Percentiles rank a stretch among this genome's conserved stretches.
Conservation (phyloP, 1,140 invertebrate genomes). For the Sycophila sp. region DNA sequence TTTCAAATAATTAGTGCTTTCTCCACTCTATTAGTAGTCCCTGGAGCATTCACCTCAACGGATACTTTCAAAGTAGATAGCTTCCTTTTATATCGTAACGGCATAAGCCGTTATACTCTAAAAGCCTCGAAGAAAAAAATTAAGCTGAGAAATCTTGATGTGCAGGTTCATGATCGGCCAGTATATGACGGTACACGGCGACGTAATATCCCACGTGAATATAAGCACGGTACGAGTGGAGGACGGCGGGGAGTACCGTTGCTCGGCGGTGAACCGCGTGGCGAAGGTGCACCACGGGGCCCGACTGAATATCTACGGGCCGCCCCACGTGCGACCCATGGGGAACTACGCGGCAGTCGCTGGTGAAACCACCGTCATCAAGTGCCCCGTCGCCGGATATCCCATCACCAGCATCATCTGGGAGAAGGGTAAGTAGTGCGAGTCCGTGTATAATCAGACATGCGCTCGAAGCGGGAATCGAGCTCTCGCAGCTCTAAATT, state of each 20-base stretch:
- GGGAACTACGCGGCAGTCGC: constrained; percentile 90
- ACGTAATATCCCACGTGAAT: constrained; percentile 95
- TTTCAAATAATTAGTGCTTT: no score
- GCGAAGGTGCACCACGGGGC: constrained; percentile 80
- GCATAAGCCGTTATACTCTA: no score
- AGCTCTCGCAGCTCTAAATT: no score
- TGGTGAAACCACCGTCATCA: constrained; percentile 84
- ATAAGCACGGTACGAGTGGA: constrained; percentile 87
- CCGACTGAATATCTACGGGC: constrained; percentile 90
- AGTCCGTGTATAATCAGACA: background rate
- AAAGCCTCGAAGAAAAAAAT: no score
- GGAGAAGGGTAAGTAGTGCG: constrained; percentile 80
- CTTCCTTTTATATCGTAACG: no score
- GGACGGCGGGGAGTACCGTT: constrained; percentile 92
- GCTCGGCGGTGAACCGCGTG: constrained; percentile 85
- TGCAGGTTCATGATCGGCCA: constrained; percentile 87
- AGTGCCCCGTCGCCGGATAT: constrained; percentile 93
- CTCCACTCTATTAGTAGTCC: no score
- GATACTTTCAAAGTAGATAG: no score
- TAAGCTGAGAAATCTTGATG: no score
- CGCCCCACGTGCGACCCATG: constrained; percentile 90
- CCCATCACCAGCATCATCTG: constrained; percentile 89
- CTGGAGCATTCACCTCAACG: no score
- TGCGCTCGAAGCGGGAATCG: background rate
- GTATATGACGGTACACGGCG: constrained; percentile 90